Conservation (phyloP, 2,113 vertebrate genomes). For the Crotophaga sulcirostris region DNA sequence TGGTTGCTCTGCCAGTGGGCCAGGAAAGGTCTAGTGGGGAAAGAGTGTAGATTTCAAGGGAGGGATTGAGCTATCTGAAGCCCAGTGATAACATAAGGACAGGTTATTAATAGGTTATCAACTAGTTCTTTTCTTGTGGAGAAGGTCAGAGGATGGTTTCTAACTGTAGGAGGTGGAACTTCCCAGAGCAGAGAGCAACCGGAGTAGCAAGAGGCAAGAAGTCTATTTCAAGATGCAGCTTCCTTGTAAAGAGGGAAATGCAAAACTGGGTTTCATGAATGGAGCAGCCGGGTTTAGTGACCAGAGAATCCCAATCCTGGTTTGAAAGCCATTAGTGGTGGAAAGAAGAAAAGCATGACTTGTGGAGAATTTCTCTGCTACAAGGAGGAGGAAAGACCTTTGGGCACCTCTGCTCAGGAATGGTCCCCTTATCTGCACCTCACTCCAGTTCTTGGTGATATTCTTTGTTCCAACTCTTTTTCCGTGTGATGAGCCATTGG, state of each 20-base stretch:
- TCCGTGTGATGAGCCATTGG: background rate
- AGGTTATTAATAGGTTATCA: background rate
- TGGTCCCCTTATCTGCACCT: background rate
- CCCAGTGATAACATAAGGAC: background rate
- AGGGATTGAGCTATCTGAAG: background rate
- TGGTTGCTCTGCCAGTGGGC: background rate
- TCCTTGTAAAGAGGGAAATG: background rate
- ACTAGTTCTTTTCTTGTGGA: background rate
- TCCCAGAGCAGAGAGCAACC: background rate
- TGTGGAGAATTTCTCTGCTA: background rate
- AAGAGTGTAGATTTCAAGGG: background rate
- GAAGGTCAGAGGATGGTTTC: background rate
- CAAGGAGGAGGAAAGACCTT: background rate
- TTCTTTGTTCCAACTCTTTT: background rate
- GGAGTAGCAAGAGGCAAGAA: background rate
- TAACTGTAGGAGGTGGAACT: background rate
- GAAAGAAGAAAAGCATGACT: background rate
- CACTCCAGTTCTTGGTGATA: background rate
- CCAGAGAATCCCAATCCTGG: background rate
- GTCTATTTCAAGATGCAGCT: background rate
- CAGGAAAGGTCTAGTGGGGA: background rate
- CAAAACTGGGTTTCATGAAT: background rate
- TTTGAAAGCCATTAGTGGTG: background rate
- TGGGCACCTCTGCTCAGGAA: background rate
- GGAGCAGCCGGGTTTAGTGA: background rate